phyloP scores from a whole-genome alignment of 2,797 vertebrate species.

The Protonibea diacanthus region DNA sequence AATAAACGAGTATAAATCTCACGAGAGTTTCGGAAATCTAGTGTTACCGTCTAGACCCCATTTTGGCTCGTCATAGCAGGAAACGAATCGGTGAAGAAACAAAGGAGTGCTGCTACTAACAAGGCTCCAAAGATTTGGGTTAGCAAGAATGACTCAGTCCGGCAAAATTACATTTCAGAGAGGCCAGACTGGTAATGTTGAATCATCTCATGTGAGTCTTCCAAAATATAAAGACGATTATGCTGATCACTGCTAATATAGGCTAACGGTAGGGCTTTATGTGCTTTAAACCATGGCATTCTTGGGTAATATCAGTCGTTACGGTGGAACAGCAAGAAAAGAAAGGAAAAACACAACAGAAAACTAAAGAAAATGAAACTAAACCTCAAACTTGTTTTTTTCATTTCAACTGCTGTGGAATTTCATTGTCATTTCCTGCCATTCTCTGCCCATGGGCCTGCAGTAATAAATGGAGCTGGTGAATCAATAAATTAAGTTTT shows the following conservation, averaged over 20 bases:
- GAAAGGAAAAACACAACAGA: not conserved
- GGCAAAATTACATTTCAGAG: no score
- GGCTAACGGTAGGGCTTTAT: not conserved
- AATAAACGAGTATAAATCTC: no score
- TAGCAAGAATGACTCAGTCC: no score
- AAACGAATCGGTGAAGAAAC: no score
- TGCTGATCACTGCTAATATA: not conserved
- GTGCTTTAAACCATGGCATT: not conserved
- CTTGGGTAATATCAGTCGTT: not conserved
- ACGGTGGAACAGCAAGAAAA: not conserved
- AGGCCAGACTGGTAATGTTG: no score
- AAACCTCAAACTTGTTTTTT: not conserved
- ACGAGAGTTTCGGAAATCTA: no score
- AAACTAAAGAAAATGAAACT: not conserved
- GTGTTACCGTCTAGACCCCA: no score
- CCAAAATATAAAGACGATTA: no score
- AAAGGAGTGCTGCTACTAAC: no score
- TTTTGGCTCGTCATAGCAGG: no score
- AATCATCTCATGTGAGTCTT: no score
- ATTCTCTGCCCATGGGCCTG: slow-evolving; percentile 17
- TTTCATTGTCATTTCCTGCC: slow-evolving; percentile 33
- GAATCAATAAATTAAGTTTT: slow-evolving; percentile 47
- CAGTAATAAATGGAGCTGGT: slow-evolving; percentile 38
- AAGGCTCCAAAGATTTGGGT: no score
- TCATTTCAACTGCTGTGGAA: not conserved